Conservation (phyloP, 1,140 invertebrate genomes). For the Popillia japonica region DNA sequence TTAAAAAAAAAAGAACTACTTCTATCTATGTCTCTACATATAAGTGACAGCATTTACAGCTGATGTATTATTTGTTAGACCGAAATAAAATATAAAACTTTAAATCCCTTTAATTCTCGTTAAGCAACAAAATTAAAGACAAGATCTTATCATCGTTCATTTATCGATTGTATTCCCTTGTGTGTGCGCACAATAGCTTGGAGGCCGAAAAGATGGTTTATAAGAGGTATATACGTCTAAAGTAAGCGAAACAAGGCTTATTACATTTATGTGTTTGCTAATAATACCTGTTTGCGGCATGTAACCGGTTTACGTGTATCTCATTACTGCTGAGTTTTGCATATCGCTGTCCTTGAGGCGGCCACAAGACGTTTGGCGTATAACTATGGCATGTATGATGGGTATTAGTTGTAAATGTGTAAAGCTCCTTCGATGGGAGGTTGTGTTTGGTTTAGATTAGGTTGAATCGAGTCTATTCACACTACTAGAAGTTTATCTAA, state of each 20-base stretch:
- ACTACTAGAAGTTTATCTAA: too few relatives aligned
- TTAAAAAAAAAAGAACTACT: background rate
- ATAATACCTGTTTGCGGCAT: constrained; percentile 14
- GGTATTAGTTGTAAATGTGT: too few relatives aligned
- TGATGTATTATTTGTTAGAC: too few relatives aligned
- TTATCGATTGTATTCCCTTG: too few relatives aligned
- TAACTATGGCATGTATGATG: background rate
- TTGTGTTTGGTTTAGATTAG: too few relatives aligned
- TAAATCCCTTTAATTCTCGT: background rate
- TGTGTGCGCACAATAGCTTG: too few relatives aligned
- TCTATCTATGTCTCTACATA: background rate
- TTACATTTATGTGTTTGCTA: constrained; percentile 15
- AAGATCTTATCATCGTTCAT: too few relatives aligned
- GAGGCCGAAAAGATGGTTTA: too few relatives aligned
- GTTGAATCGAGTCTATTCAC: too few relatives aligned
- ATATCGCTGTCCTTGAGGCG: background rate
- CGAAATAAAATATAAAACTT: background rate
- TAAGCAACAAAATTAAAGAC: background rate
- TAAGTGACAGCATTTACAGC: background rate
- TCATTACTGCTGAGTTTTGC: constrained; percentile 5
- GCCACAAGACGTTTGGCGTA: background rate
- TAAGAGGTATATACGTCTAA: background rate
- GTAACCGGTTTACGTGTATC: constrained; percentile 10
- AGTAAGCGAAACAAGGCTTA: background rate
- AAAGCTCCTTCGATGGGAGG: too few relatives aligned